Conservation (phyloP, 2,888 invertebrate genomes). For the Latheticus oryzae region DNA sequence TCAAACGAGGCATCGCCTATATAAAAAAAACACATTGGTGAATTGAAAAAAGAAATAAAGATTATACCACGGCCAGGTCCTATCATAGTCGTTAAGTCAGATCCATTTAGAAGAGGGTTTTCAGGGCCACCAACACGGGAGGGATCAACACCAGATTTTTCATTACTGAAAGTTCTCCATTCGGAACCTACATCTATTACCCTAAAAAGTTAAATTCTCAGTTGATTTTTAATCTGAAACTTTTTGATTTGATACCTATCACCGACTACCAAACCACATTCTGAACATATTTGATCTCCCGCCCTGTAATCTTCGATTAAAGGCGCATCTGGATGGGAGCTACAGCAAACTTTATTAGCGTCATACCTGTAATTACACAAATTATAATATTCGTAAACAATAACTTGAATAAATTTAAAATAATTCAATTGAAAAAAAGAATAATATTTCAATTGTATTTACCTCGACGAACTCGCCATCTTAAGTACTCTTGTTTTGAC, state of each 20-base stretch:
- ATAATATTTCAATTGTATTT: no score
- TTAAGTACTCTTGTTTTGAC: conserved; percentile 31
- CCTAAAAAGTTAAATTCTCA: conserved; percentile 66
- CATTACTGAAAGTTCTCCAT: conserved; percentile 99
- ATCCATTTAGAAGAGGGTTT: conserved; percentile 94
- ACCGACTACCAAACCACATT: conserved; percentile 99
- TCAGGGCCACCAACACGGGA: conserved; percentile 99
- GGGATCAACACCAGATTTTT: conserved; percentile 95
- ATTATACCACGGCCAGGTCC: conserved; percentile 71
- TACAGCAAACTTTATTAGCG: conserved; percentile 86
- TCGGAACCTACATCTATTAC: conserved; percentile 99
- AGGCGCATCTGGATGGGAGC: conserved; percentile 94
- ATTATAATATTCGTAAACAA: conserved; percentile 3
- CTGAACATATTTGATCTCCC: conserved; percentile 98
- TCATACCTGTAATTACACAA: conserved; percentile 67
- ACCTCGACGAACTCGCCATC: conserved; percentile 47
- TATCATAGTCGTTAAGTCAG: conserved; percentile 97
- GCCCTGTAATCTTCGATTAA: conserved; percentile 98
- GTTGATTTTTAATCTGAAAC: conserved; percentile 6
- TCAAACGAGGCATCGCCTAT: conserved; percentile 85
- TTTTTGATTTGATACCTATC: conserved; percentile 77
- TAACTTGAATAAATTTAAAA: no score
- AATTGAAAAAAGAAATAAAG: neutral
- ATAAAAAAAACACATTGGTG: no score
- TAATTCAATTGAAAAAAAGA: no score